Evolutionary conservation across 2,797 vertebrate species (phyloP), one percentile per base, ranked within the genome.

Genomic region (Hippopotamyrus pictus): DNA sequence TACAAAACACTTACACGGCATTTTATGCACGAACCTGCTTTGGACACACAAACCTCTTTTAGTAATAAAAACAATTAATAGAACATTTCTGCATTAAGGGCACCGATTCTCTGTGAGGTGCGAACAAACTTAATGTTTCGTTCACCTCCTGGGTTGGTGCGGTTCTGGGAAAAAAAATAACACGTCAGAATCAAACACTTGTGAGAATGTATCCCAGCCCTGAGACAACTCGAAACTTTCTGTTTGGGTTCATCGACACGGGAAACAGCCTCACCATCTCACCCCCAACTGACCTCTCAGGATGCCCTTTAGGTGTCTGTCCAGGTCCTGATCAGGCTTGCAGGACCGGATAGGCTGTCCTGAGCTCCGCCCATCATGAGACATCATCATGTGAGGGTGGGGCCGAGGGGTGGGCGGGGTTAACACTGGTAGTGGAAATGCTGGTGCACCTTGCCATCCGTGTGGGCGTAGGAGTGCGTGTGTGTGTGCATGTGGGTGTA

Each of bases 391-490:
- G 79, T 33, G 25, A 89, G 73, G 62, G 48, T 62, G 44, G 33
- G 62, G 82, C 59, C 14, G 14, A 41, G 19, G 33, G 84, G 86
- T 33, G 84, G 41, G 19, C 17, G 82, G 29, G 41, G 88, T 92
- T 92, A 94, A 90, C 93, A 93, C 93, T 94, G 92, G 90, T 93
- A 94, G 91, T 94, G 93, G 89, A 94, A 94, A 91, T 94, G 93
- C 69, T 92, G 94, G 89, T 94, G 94, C 25, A 94, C 91, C 89
- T 94, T 94, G 5, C 92, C 93, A 19, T 94, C 94, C 62, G 93
- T 33, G 51, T 88, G 90, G 91, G 92, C 22, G 90, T 91, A 86
- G 91, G 93, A 17, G 92, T 92, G 91, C 87, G 93, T 90, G 92
- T 94, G 93, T 90, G 91, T 93, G 90, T 94, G 94, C 1, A 92